Conservation (phyloP, 2,888 invertebrate genomes). For the Pachymerium ferrugineum region DNA sequence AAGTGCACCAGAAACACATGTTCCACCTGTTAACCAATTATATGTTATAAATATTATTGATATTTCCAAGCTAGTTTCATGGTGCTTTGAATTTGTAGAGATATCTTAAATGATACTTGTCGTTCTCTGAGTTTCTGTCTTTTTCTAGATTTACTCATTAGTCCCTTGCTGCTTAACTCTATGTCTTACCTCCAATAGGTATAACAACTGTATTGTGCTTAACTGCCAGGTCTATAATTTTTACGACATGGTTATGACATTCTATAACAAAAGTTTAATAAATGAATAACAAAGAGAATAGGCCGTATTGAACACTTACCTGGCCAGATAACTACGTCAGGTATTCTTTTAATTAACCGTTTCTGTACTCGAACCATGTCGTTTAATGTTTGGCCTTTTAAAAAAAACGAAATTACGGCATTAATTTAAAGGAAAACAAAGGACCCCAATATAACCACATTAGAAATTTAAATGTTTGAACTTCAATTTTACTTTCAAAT, state of each 20-base stretch:
- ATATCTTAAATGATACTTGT: too few species aligned
- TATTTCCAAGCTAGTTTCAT: too few species aligned
- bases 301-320: conserved; percentile 51
- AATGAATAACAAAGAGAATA: background rate
- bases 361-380: conserved; percentile 75
- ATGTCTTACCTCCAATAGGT: conserved; percentile 74
- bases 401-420: conserved; percentile 32
- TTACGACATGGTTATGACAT: conserved; percentile 75
- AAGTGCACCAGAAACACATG: conserved; percentile 82
- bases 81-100: too few species aligned
- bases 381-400: conserved; percentile 68
- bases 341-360: conserved; percentile 71
- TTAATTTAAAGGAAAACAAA: too few species aligned
- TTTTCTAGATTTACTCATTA: background rate
- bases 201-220: conserved; percentile 73
- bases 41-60: background rate
- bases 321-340: conserved; percentile 93
- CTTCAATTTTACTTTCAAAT: too few species aligned
- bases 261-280: conserved; percentile 40
- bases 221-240: conserved; percentile 69
- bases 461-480: too few species aligned
- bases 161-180: background rate
- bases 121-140: background rate
- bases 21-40: conserved; percentile 59
- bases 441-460: too few species aligned